Evolutionary conservation across 1,140 invertebrate species (phyloP).

Genomic region (Polyergus mexicanus): DNA sequence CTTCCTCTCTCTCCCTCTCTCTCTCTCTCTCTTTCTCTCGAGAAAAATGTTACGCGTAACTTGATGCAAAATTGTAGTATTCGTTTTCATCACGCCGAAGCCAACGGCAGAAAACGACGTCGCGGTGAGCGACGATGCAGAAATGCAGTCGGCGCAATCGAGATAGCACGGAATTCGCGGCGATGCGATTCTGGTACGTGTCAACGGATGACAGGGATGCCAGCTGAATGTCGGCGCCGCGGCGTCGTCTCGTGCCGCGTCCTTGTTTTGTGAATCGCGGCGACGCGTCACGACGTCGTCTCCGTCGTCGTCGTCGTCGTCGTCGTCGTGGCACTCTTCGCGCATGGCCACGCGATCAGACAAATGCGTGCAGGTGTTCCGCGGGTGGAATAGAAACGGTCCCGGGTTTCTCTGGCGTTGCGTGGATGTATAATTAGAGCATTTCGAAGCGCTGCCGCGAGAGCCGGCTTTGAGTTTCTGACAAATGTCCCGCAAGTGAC

Average conservation of each 20-base stretch:
- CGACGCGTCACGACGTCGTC: slow-evolving; percentile 57
- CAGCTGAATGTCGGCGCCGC: slow-evolving; percentile 74
- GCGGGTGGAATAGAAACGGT: slow-evolving; percentile 67
- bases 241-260: slow-evolving; percentile 68
- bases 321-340: slow-evolving; percentile 37
- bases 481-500: slow-evolving; percentile 57
- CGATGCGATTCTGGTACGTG: slow-evolving; percentile 36
- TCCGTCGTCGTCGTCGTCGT: slow-evolving; percentile 11
- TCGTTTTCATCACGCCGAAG: neutral
- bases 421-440: slow-evolving; percentile 62
- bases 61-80: slow-evolving; percentile 14
- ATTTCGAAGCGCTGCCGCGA: slow-evolving; percentile 15
- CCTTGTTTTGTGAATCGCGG: slow-evolving; percentile 70
- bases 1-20: neutral
- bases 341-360: slow-evolving; percentile 60
- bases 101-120: slow-evolving; percentile 40
- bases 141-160: slow-evolving; percentile 36
- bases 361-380: slow-evolving; percentile 66
- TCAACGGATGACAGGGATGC: slow-evolving; percentile 68
- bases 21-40: neutral
- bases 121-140: slow-evolving; percentile 25
- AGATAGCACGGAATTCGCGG: slow-evolving; percentile 51
- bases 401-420: slow-evolving; percentile 49
- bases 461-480: slow-evolving; percentile 54
- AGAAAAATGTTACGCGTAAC: slow-evolving; percentile 10